Base-by-base conservation (phyloP, 2,888 invertebrate genomes). In the Hypolimnas misippus region DNA sequence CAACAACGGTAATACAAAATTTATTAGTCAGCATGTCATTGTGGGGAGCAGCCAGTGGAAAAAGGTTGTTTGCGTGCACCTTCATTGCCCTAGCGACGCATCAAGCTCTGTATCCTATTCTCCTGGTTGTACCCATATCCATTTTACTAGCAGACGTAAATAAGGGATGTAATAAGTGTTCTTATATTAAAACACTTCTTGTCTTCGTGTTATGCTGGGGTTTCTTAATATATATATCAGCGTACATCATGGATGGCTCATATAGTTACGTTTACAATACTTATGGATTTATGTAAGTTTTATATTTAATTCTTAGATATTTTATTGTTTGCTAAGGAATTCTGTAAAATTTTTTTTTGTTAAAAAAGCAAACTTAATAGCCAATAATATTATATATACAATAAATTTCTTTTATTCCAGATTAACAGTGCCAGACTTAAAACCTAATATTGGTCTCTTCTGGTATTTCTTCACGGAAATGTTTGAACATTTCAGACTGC, bases 391-490 rank as follows among this genome's bases (percentile, higher is more conserved):
- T n/a, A n/a, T n/a, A n/a, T n/a, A n/a, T n/a, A n/a, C n/a, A n/a
- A n/a, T n/a, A n/a, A n/a, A n/a, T n/a, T 44, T 55, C 10, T 66
- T 79, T 33, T 65, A 40, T 86, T 94, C 83, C 90, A 98, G 98
- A 78, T 93, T 98, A 69, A 95, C 95, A 16, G 98, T 98, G 56
- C 97, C 97, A 1, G 99, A 99, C 84, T 92, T 99, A 69, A 96
- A 97, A 73, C 99, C 99, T 21, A 99, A 99, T 82, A 96, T 98
- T 74, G 99, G 99, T 0, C 92, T 99, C 1, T 99, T 99, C 86
- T 99, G 99, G 99, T 99, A 99, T 81, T 99, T 99, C 89, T 99
- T 99, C 86, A 99, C 98, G 0, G 99, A 99, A 93, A 98, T 99
- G 98, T 99, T 99, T 93, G 99, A 99, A 76, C 99, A 99, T 87